Evolutionary conservation across 2,113 vertebrate genomes (phyloP), one percentile per base, ranked within the genome.

Genomic region (Dipodomys ordii): DNA sequence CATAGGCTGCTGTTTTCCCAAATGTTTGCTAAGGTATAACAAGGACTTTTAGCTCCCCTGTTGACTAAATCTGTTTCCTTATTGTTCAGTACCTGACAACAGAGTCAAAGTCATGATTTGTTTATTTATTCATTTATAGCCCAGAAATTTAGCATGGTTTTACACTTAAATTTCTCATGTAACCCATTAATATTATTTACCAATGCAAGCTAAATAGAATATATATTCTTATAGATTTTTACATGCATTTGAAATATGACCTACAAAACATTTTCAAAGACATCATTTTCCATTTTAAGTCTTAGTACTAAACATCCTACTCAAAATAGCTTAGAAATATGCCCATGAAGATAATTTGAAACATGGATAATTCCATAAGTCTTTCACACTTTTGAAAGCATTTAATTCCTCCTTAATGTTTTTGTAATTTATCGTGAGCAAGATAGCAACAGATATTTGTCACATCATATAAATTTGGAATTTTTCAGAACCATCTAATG

Each of bases 51-150:
- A 67, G 30, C 35, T 82, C 91, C 68, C 69, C 65, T 90, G 6
- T 85, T 74, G 57, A 20, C 12, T 86, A 68, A 81, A 28, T 76
- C 35, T 62, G 7, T 80, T 71, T 91, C 20, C 67, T 87, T 67
- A 35, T 86, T 82, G 65, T 39, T 49, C 7, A 25, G 19, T 89
- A 76, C 28, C 30, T 88, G 74, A 80, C 2, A 88, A 23, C 71
- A 44, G 28, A 91, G 4, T 10, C 46, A 49, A 72, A 91, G 62
- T 39, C 49, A 74, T 74, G 19, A 64, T 71, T 86, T 73, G 25
- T 64, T 92, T 88, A 81, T 64, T 92, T 88, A 81, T 64, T 91
- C 7, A 67, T 85, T 46, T 71, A 67, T 32, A 60, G 7, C 39
- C 9, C 7, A 83, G 39, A 2, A 87, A 32, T 83, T 95, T 82